Base-by-base conservation (phyloP, 1,140 invertebrate genomes). In the Aphaenogaster floridana region DNA sequence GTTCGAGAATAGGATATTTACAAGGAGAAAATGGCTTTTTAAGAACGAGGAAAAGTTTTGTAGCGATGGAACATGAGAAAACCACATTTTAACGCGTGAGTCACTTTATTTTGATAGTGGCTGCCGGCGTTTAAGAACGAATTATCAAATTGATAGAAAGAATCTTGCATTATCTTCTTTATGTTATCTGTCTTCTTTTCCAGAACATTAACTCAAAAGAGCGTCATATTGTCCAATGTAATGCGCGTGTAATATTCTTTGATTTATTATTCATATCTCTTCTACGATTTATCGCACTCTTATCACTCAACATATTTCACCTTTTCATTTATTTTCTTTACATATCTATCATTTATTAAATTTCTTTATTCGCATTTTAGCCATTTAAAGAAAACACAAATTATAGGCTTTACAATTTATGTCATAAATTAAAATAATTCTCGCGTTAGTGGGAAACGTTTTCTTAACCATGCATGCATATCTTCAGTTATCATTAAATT, bases 71-170 rank as follows among this genome's bases (percentile, higher is more conserved):
- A 28, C 36, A 5, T 21, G 13, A 57, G 5, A 15, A 66, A 21
- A 64, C 15, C 7, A 42, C 7, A 39, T 69, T 69, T n/a, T 48
- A 17, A 36, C 11, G 45, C 42, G 15, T 15, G 3, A 68, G 4
- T 28, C 15, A 71, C 8, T 84, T 84, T 39, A 39, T 74, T 50
- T 59, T 36, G 17, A 71, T 17, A 48, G 21, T 48, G 7, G 1
- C 42, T 8, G 28, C 15, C 34, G 13, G 3, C 11, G 9, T 21
- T 72, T 57, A 17, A 34, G 3, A 57, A 42, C 0, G 17, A 76
- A 63, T 76, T 61, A 39, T 50, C 45, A 15, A 21, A 17, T 21
- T 45, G 50, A 69, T 81, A 78, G 45, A 28, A 69, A 57, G 8
- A 34, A 42, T n/a, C 7, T 36, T 36, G 2, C 6, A 13, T 34